Evolutionary conservation across 2,797 vertebrate genomes (phyloP).

Genomic region (Scolopax bukidnonensis): DNA sequence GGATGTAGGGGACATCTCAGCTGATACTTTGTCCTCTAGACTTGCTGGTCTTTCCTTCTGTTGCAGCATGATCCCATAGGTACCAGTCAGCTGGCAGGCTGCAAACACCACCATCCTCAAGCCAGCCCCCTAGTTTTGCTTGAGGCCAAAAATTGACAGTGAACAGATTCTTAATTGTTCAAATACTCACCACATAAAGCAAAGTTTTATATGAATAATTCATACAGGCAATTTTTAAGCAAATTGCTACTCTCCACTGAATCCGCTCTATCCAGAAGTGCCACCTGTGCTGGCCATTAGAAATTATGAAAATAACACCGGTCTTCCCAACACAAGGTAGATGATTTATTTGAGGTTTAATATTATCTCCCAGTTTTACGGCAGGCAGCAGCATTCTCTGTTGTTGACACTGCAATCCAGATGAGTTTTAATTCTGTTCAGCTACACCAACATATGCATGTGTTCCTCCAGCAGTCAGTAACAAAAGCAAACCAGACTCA

Average conservation of each 20-base stretch:
- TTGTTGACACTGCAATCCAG: neutral
- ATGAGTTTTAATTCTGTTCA: neutral
- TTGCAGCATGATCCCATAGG: neutral
- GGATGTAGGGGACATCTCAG: neutral
- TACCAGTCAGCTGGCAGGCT: neutral
- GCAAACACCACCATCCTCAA: neutral
- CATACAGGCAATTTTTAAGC: neutral
- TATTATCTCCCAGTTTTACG: neutral
- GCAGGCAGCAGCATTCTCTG: neutral
- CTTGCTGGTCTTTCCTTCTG: neutral
- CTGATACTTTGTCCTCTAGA: neutral
- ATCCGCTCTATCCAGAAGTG: neutral
- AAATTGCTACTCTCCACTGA: neutral
- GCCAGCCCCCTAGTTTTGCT: neutral
- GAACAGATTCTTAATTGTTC: neutral
- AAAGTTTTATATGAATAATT: neutral
- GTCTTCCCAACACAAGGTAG: neutral
- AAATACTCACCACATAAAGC: neutral
- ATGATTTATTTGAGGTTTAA: neutral
- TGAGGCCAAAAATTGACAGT: accelerated
- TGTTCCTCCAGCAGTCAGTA: neutral
- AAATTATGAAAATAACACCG: neutral
- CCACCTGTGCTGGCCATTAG: neutral
- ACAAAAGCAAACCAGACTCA: constrained; percentile 3
- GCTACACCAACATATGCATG: neutral